Base-by-base conservation (phyloP, 1,140 invertebrate genomes). In the Magallana angulata region DNA sequence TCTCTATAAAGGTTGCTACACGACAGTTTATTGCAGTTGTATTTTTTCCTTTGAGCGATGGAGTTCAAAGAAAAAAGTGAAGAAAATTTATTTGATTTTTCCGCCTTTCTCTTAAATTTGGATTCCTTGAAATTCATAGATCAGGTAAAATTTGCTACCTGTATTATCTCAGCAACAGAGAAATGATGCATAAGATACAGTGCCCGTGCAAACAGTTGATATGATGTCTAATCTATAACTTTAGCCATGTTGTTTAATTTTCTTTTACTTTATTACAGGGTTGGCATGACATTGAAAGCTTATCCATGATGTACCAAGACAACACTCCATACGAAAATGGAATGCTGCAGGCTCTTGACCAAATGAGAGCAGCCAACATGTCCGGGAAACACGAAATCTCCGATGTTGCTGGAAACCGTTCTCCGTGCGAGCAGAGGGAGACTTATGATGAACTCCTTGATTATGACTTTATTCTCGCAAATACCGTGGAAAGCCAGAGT, bases 391-490 rank as follows among this genome's bases (percentile, higher is more conserved):
- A 84, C 11, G 82, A 84, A n/a, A 62, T 14, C 3, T 85, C 82
- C 9, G 56, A 86, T n/a, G 9, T 81, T 36, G 48, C 81, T 24
- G 58, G 76, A 88, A 85, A 81, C 82, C 57, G 76, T 64, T 85
- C 30, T 59, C 64, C 60, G 18, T n/a, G 18, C 87, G 60, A 87
- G 64, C 48, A 56, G n/a, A 6, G 81, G 48, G 89, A 90, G 11
- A 81, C 83, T 5, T 94, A 93, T 64, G 94, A 94, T 36, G 93
- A 94, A 59, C 90, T 94, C 11, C 87, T 94, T 18, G 94, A 94
- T 85, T 91, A 94, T 58, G 94, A 94, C 86, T 94, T 94, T 85
- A 94, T 94, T 89, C 91, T 94, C 8, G 92, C 92, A 83, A 94
- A 94, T 89, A 92, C 93, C 9, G 87, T 91, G 60, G 91, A 91